Base-by-base conservation (phyloP, 1,140 invertebrate genomes). In the Psix sp. region DNA sequence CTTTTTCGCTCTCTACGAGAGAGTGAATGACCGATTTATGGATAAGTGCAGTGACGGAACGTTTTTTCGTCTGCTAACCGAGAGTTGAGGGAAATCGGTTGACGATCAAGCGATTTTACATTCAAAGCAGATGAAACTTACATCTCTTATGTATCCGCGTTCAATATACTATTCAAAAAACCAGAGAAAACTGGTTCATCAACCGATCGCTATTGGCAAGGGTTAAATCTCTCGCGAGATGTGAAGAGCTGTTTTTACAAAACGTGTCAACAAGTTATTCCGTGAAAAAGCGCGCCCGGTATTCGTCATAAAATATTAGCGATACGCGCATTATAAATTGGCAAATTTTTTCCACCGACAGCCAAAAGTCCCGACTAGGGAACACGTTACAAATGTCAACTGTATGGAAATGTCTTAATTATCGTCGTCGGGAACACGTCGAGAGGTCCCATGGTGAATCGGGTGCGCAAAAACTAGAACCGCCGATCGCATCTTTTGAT, bases 401-500 rank as follows among this genome's bases (percentile, higher is more conserved):
- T 82, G 65, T 76, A 82, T 82, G 81, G 80, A 82, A 82, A 82
- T 80, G 81, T 82, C 81, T 82, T 82, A 82, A 82, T 82, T 82
- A 82, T 82, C 80, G n/a, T n/a, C n/a, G n/a, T n/a, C n/a, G n/a
- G 56, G 79, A 77, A 80, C 81, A 82, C 81, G 81, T 82, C 14
- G 49, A 79, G 72, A 26, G 72, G 63, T 67, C 63, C 62, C 48
- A 56, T 74, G 16, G 63, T 42, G 63, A 65, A 62, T 43, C 46
- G 31, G 18, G 6, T n/a, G 18, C 26, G 18, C 62, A 74, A 74
- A 74, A 74, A 74, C 62, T 42, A 49, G 70, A 48, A 49, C 35
- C 54, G 24, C 40, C 71, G 35, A 67, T 57, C 63, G 49, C 43
- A 21, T 57, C 71, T 63, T 68, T 74, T 59, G 71, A 74, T 74